These are phyloP conservation scores for Orbicella faveolata DNA, from an alignment of 64 coral and sea anemone genomes.

Conservation along the genomic window DNA sequence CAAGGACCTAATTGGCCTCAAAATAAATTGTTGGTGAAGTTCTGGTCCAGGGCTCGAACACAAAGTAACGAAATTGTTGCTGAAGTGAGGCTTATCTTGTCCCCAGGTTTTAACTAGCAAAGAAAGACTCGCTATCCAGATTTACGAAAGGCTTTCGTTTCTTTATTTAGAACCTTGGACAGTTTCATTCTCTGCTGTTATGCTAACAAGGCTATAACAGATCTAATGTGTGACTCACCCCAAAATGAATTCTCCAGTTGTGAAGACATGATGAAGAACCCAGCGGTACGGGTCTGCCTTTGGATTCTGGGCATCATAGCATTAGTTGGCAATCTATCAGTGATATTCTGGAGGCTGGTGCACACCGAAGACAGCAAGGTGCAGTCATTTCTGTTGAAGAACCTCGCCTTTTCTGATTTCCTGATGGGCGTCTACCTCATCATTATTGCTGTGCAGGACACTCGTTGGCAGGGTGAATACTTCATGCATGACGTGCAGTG, in stretches of 20 bases:
- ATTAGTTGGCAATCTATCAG: conserved; percentile 28
- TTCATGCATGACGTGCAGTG: conserved; percentile 60
- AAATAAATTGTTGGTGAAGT: too few relatives aligned
- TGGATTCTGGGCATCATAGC: conserved; percentile 42
- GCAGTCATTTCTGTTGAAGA: conserved; percentile 50
- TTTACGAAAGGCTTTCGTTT: neutral
- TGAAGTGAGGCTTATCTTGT: too few relatives aligned
- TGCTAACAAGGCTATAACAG: neutral
- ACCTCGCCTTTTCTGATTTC: conserved; percentile 59
- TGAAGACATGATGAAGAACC: conserved; percentile 47
- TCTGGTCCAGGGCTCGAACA: neutral
- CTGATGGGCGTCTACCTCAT: conserved; percentile 63
- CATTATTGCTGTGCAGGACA: conserved; percentile 51
- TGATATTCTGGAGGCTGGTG: conserved; percentile 22
- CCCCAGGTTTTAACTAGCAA: too few relatives aligned
- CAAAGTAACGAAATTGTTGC: too few relatives aligned
- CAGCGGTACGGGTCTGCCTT: conserved; percentile 8
- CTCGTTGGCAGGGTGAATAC: conserved; percentile 58
- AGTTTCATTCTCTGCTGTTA: conserved; percentile 58
- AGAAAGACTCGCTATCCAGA: neutral
- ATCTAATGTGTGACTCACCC: neutral
- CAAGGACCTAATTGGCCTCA: too few relatives aligned
- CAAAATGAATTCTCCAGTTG: conserved; percentile 46
- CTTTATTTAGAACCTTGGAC: conserved; percentile 16
- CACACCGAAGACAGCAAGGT: conserved; percentile 16